Conservation (phyloP, 2,797 vertebrate species). For the Distichodus sexfasciatus region DNA sequence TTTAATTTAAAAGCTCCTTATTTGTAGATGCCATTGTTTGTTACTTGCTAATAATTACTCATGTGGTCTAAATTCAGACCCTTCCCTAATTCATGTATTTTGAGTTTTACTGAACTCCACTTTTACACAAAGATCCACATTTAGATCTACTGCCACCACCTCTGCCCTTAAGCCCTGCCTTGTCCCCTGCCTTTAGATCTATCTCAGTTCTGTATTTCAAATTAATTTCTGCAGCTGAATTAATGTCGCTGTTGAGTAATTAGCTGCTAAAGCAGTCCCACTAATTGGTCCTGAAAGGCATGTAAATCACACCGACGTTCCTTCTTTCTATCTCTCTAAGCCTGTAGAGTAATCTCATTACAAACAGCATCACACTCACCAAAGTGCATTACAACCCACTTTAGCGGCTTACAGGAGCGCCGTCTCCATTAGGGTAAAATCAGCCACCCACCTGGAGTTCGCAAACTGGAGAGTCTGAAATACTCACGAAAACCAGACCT, state of each 20-base stretch:
- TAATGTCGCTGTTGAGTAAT: constrained; percentile 69
- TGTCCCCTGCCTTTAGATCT: constrained; percentile 16
- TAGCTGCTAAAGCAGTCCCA: constrained; percentile 60
- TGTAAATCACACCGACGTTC: constrained; percentile 67
- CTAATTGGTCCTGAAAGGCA: constrained; percentile 76
- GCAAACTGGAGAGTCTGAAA: neutral
- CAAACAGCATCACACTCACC: constrained; percentile 45
- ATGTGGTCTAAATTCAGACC: neutral
- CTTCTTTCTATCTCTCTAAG: constrained; percentile 60
- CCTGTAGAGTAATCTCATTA: constrained; percentile 67
- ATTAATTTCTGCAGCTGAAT: constrained; percentile 47
- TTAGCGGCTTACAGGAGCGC: constrained; percentile 33
- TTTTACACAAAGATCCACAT: neutral
- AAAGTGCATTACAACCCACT: constrained; percentile 36
- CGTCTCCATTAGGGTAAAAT: constrained; percentile 23
- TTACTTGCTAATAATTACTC: neutral
- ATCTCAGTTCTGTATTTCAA: constrained; percentile 36
- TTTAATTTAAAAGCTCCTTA: neutral
- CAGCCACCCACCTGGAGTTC: neutral
- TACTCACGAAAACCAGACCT: neutral
- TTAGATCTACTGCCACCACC: neutral
- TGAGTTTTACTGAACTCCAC: neutral
- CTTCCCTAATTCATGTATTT: no score
- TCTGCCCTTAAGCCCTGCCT: neutral
- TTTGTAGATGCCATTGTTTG: neutral